Evolutionary conservation across 2,888 invertebrate genomes (phyloP), one percentile per base, ranked within the genome.

Genomic region (Amphimallon solstitiale): DNA sequence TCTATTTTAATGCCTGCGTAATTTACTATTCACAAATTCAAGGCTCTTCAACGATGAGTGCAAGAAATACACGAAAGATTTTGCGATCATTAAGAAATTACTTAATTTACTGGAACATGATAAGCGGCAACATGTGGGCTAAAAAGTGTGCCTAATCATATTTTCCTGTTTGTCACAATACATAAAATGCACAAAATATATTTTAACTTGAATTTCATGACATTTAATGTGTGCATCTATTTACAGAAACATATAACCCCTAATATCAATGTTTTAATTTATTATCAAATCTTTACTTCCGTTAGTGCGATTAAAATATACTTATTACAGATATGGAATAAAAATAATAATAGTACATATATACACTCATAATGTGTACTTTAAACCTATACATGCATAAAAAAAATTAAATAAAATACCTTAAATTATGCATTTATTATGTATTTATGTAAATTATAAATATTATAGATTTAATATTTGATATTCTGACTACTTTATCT

Each of bases 121-220:
- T 48, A 10, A 48, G 19, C 6, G 48, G 48, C n/a, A 46, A 48
- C n/a, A 48, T 23, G 48, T 48, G 48, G 48, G 48, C 9, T 48
- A 21, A 48, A 14, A 23, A 40, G 12, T 10, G 40, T 40, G n/a
- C 23, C 23, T 48, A 48, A 48, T 48, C 23, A 23, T 12, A 48
- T 48, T 23, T 48, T 48, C 48, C 48, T 48, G 48, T 48, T 21
- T 5, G 12, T 10, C 1, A 2, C n/a, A 2, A 10, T 4, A 21
- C n/a, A 23, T 5, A 23, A 23, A 23, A 23, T 9, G 6, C 9
- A 29, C 29, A 29, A 29, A 29, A n/a, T n/a, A n/a, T n/a, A n/a
- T n/a, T n/a, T n/a, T n/a, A n/a, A n/a, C n/a, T n/a, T n/a, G n/a
- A n/a, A n/a, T n/a, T n/a, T n/a, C n/a, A n/a, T n/a, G n/a, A n/a